A percentile compares a stretch with the other conserved stretches of the same genome.
phyloP scores from a whole-genome alignment of 1,140 invertebrate species.

The Neodiprion fabricii region DNA sequence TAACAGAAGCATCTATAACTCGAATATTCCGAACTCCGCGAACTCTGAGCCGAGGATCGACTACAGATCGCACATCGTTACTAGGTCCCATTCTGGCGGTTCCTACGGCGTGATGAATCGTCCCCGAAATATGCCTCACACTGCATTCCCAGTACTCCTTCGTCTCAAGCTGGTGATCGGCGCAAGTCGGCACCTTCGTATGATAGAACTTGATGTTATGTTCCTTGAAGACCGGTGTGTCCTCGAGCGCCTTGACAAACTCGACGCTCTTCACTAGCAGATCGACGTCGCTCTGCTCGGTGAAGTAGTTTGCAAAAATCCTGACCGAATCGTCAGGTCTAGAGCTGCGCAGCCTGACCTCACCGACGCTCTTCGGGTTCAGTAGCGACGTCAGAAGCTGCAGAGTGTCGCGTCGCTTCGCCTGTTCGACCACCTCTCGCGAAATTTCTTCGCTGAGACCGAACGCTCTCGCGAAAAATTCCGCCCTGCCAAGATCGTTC shows the following conservation, averaged over 20 bases:
- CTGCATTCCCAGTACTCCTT: slow-evolving; percentile 63
- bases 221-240: slow-evolving; percentile 43
- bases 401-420: slow-evolving; percentile 42
- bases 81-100: slow-evolving; percentile 65
- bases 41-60: slow-evolving; percentile 77
- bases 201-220: slow-evolving; percentile 31
- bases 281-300: slow-evolving; percentile 59
- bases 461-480: slow-evolving; percentile 20
- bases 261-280: slow-evolving; percentile 41
- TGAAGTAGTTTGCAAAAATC: slow-evolving; percentile 76
- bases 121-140: slow-evolving; percentile 54
- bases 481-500: slow-evolving; percentile 22
- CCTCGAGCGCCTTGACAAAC: slow-evolving; percentile 27
- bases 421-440: slow-evolving; percentile 31
- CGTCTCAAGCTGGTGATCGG: slow-evolving; percentile 40
- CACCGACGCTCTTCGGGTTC: slow-evolving; percentile 65
- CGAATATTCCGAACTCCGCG: slow-evolving; percentile 74
- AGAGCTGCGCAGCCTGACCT: slow-evolving; percentile 61
- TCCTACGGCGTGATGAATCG: slow-evolving; percentile 58
- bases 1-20: slow-evolving; percentile 80
- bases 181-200: slow-evolving; percentile 31
- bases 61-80: slow-evolving; percentile 66
- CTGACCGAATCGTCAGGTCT: slow-evolving; percentile 70
- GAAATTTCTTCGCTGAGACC: slow-evolving; percentile 25
- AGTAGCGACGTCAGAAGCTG: slow-evolving; percentile 48